phyloP scores from a whole-genome alignment of 2,888 invertebrate genomes.

The Mesoligia furuncula region DNA sequence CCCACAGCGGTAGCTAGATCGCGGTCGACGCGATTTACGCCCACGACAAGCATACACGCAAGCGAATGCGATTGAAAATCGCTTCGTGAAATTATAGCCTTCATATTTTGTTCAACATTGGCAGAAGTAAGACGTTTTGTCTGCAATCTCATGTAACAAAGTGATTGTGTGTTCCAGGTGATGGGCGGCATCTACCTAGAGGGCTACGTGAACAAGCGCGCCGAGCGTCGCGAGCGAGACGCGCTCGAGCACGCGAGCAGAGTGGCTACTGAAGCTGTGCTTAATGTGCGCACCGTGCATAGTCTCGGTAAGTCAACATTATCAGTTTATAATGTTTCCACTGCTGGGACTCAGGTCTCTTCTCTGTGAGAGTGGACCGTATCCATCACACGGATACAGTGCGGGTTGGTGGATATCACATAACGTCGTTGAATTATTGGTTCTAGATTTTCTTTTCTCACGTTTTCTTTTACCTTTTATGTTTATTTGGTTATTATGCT shows the following conservation, averaged over 20 bases:
- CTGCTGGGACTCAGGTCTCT: background rate
- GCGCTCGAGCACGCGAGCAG: conserved; percentile 91
- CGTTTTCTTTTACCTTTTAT: background rate
- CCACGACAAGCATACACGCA: too few species aligned
- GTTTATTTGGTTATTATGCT: background rate
- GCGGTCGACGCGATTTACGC: too few species aligned
- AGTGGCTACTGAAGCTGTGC: conserved; percentile 92
- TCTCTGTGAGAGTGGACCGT: background rate
- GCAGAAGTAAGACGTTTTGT: background rate
- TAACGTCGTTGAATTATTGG: background rate
- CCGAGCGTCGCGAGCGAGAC: conserved; percentile 87
- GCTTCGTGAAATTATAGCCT: too few species aligned
- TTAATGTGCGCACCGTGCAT: conserved; percentile 92
- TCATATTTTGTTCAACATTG: too few species aligned
- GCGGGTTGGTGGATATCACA: background rate
- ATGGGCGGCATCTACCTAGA: conserved; percentile 91
- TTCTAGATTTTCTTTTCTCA: background rate
- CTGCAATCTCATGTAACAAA: background rate
- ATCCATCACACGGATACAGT: background rate
- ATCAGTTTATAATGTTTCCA: background rate
- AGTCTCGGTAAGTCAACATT: conserved; percentile 85
- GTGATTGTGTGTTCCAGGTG: conserved; percentile 71
- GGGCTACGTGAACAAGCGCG: conserved; percentile 88
- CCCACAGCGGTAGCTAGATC: too few species aligned
- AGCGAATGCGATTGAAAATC: too few species aligned